Evolutionary conservation across 2,888 invertebrate species (phyloP).

Genomic region (Netelia fuscicornis): DNA sequence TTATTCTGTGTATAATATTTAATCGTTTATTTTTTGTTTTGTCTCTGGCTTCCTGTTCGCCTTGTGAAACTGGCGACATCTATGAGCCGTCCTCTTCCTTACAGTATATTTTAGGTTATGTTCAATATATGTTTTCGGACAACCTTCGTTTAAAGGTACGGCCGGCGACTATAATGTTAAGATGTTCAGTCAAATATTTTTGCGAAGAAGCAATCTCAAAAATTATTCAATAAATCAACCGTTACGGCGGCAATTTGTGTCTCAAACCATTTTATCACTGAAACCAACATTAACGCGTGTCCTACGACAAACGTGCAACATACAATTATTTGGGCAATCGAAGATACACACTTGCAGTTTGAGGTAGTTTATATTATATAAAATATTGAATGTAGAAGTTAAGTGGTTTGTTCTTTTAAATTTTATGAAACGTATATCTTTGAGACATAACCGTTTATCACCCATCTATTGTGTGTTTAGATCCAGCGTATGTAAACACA

Average conservation of each 20-base stretch:
- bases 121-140: not conserved
- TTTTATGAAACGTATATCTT: not conserved
- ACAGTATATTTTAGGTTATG: not conserved
- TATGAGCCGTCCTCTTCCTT: not conserved
- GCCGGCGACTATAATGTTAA: slow-evolving; percentile 2
- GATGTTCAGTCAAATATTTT: slow-evolving; percentile 49
- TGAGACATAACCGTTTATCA: not conserved
- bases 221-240: not conserved
- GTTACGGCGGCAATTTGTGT: slow-evolving; percentile 11
- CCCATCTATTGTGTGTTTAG: not conserved
- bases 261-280: slow-evolving; percentile 12
- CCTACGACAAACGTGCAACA: not conserved
- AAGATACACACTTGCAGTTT: slow-evolving; percentile 25
- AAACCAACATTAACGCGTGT: slow-evolving; percentile 42
- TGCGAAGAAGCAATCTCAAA: slow-evolving; percentile 1
- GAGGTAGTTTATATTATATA: slow-evolving; percentile 42
- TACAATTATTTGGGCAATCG: slow-evolving; percentile 2
- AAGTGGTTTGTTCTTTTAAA: not conserved
- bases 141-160: not conserved
- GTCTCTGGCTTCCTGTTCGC: not conserved
- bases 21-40: not conserved
- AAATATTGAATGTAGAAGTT: not conserved
- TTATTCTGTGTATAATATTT: not conserved
- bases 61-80: slow-evolving; percentile 19
- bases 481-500: slow-evolving; percentile 13